Conservation (phyloP, 2,797 vertebrate species). For the Lagodon rhomboides region DNA sequence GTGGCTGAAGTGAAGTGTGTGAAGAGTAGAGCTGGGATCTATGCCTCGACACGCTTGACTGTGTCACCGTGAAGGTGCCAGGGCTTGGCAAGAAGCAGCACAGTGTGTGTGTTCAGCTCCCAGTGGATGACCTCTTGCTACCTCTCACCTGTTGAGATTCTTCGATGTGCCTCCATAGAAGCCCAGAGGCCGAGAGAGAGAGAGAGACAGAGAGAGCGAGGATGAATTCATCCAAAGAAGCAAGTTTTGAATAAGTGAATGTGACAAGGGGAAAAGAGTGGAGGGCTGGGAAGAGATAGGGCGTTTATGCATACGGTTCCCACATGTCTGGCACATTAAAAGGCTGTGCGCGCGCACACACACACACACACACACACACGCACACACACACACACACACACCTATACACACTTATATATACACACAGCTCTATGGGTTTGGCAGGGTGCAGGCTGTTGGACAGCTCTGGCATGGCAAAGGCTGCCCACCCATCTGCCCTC, state of each 20-base stretch:
- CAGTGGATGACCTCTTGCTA: constrained; percentile 69
- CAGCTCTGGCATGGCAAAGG: constrained; percentile 77
- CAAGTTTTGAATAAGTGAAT: constrained; percentile 76
- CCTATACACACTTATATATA: constrained; percentile 48
- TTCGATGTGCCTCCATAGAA: constrained; percentile 50
- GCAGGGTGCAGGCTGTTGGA: constrained; percentile 74
- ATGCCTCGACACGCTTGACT: constrained; percentile 73
- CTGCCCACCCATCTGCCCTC: constrained; percentile 82
- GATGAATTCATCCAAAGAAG: constrained; percentile 70
- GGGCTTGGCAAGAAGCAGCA: constrained; percentile 69
- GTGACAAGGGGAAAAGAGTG: constrained; percentile 76
- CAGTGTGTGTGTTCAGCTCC: constrained; percentile 56
- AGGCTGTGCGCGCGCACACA: constrained; percentile 44
- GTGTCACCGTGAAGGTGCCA: constrained; percentile 70
- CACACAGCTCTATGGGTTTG: constrained; percentile 71
- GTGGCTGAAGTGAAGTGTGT: constrained; percentile 64
- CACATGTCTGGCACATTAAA: constrained; percentile 75
- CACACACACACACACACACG: constrained; percentile 55
- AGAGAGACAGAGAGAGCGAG: constrained; percentile 11
- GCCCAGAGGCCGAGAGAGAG: constrained; percentile 49
- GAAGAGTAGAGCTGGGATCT: constrained; percentile 49
- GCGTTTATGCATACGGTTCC: constrained; percentile 72
- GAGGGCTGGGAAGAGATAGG: constrained; percentile 63
- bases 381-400: constrained; percentile 58
- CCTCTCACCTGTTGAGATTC: constrained; percentile 78